Percentiles rank a stretch among this genome's conserved stretches.
Conservation (phyloP, 2,888 invertebrate species). For the Acrobasis suavella region DNA sequence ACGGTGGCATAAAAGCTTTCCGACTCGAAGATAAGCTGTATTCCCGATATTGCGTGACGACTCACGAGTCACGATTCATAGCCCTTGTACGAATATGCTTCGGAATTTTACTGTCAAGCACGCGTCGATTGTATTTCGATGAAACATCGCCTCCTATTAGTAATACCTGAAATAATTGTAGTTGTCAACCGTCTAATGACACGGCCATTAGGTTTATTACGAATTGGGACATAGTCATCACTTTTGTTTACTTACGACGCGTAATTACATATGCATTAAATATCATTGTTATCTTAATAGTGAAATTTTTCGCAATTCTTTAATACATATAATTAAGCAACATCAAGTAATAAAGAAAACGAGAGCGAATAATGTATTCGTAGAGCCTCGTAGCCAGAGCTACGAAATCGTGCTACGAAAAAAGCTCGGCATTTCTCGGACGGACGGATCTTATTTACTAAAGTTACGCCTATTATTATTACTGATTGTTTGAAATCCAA, state of each 20-base stretch:
- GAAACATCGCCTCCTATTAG: conserved; percentile 27
- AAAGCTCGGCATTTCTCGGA: neutral
- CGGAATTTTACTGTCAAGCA: conserved; percentile 48
- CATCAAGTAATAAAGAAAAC: too few species aligned
- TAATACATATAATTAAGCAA: too few species aligned
- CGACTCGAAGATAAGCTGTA: conserved; percentile 58
- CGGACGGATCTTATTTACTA: neutral
- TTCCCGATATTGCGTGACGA: conserved; percentile 65
- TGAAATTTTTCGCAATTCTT: neutral
- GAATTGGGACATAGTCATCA: conserved; percentile 20
- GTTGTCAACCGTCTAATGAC: conserved; percentile 8
- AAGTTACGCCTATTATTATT: neutral
- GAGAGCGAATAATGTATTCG: neutral
- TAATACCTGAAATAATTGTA: conserved; percentile 12
- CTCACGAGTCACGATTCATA: conserved; percentile 49
- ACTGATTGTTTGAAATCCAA: neutral
- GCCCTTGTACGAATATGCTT: conserved; percentile 46
- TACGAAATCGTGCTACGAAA: conserved; percentile 11
- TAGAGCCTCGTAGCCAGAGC: conserved; percentile 14
- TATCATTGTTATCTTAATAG: neutral
- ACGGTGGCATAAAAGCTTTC: conserved; percentile 51
- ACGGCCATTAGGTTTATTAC: conserved; percentile 15
- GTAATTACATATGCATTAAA: conserved; percentile 2
- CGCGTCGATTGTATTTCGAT: conserved; percentile 35
- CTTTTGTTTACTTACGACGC: conserved; percentile 24